These are phyloP conservation scores for Bactericera cockerelli DNA, from an alignment of 1,140 invertebrate genomes.

Conservation along the genomic window DNA sequence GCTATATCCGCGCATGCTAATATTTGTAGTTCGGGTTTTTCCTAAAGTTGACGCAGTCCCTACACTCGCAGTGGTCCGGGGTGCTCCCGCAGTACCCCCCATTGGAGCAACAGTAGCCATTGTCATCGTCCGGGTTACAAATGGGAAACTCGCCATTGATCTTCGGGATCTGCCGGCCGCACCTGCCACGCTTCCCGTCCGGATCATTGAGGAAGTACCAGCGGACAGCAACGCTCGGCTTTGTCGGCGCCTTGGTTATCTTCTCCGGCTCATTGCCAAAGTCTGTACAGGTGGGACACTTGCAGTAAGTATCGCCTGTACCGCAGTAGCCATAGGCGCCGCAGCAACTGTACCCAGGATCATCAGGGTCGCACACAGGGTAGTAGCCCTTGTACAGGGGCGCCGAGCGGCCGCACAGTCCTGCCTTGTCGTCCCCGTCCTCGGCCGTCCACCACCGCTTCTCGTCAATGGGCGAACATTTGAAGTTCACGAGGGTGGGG, in stretches of 20 bases:
- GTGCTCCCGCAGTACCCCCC: slow-evolving; percentile 18
- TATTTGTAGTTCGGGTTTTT: background rate
- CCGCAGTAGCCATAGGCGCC: slow-evolving; percentile 18
- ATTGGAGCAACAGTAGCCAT: slow-evolving; percentile 17
- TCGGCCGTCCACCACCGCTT: slow-evolving; percentile 20
- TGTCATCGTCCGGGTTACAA: slow-evolving; percentile 19
- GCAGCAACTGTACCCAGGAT: slow-evolving; percentile 19
- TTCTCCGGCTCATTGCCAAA: slow-evolving; percentile 17
- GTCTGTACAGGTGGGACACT: slow-evolving; percentile 17
- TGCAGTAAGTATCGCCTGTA: slow-evolving; percentile 16
- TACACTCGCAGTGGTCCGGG: slow-evolving; percentile 15
- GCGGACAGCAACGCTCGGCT: slow-evolving; percentile 14
- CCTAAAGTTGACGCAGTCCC: slow-evolving; percentile 17
- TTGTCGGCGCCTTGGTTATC: slow-evolving; percentile 15
- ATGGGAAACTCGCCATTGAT: slow-evolving; percentile 16
- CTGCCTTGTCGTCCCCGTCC: slow-evolving; percentile 17
- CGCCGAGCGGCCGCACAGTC: slow-evolving; percentile 17
- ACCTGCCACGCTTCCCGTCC: slow-evolving; percentile 16
- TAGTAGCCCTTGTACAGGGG: slow-evolving; percentile 21
- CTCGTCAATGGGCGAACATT: slow-evolving; percentile 18
- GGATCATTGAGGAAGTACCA: slow-evolving; percentile 17
- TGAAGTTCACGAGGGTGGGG: slow-evolving; percentile 15
- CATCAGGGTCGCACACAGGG: slow-evolving; percentile 19
- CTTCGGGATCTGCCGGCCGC: slow-evolving; percentile 15
- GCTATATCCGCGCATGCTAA: too few relatives aligned